Percentiles rank a stretch among this genome's conserved stretches.
phyloP scores from a whole-genome alignment of 2,888 invertebrate genomes.

The Drosophila testacea region DNA sequence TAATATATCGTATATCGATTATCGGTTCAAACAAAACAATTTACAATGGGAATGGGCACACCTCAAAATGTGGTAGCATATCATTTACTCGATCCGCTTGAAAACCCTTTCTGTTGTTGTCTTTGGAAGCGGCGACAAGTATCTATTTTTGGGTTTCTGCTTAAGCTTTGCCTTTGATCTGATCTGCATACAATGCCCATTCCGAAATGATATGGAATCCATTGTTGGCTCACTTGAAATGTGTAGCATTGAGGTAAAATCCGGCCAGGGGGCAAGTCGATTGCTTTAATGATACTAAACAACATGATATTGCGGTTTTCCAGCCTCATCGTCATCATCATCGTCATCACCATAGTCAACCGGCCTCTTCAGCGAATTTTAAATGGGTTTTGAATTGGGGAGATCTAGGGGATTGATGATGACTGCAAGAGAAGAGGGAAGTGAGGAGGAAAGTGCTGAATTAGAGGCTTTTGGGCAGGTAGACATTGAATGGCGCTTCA shows the following conservation, averaged over 20 bases:
- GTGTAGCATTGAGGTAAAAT: slow-evolving; percentile 55
- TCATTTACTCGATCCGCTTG: slow-evolving; percentile 44
- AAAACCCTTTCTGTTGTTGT: slow-evolving; percentile 37
- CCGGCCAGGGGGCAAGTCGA: slow-evolving; percentile 4
- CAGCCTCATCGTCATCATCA: slow-evolving; percentile 12
- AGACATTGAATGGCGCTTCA: slow-evolving; percentile 68
- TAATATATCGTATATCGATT: slow-evolving; percentile 56
- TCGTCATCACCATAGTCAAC: slow-evolving; percentile 26
- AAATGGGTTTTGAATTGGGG: slow-evolving; percentile 49
- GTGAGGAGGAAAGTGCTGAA: slow-evolving; percentile 6
- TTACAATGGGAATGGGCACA: slow-evolving; percentile 45
- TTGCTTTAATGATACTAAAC: slow-evolving; percentile 68
- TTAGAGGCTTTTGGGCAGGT: slow-evolving; percentile 59
- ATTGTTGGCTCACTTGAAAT: slow-evolving; percentile 68
- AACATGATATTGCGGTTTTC: slow-evolving; percentile 72
- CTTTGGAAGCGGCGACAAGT: slow-evolving; percentile 25
- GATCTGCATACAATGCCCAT: slow-evolving; percentile 75
- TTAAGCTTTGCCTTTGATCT: slow-evolving; percentile 6
- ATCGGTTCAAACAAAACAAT: slow-evolving; percentile 36
- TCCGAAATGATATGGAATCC: slow-evolving; percentile 39
- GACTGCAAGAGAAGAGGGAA: slow-evolving; percentile 7
- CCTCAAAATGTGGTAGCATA: slow-evolving; percentile 63
- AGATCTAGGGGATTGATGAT: slow-evolving; percentile 10
- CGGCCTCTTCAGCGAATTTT: slow-evolving; percentile 37
- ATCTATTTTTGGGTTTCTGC: slow-evolving; percentile 30